Evolutionary conservation across 2,797 vertebrate species (phyloP), one percentile per base, ranked within the genome.

Genomic region (Liasis olivaceus): DNA sequence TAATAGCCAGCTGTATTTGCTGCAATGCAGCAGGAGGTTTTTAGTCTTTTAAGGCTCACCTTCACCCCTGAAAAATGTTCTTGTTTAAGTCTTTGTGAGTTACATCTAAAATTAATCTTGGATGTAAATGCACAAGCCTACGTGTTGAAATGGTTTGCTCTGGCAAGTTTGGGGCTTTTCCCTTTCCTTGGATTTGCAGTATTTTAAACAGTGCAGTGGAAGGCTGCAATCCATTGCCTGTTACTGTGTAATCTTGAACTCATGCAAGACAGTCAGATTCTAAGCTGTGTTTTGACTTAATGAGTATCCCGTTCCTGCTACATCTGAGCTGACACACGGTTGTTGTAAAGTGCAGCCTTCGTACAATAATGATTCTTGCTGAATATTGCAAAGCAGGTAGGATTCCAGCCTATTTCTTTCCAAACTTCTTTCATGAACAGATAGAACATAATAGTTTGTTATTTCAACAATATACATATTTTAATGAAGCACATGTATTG

Each of bases 251-350:
- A 93, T 90, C 91, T 85, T 89, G 87, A 84, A 92, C 26, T 92
- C 58, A 87, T 81, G 66, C 87, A 93, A 93, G 58, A 63, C 84
- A 58, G 89, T 72, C 85, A 56, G 89, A 88, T 93, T 66, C 60
- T 85, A 95, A 96, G 96, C 96, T 96, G 95, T 94, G 95, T 93
- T 95, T 96, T 91, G 88, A 93, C 94, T 95, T 93, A 92, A 95
- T 90, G 89, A 95, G 95, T 93, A 94, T 90, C 95, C 95, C 31
- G 62, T 95, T 97, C 96, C 95, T 95, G 36, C 93, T 92, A 93
- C 95, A 95, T 94, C 95, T 96, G 95, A 95, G 95, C 95, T 96
- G 95, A 95, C 95, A 95, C 94, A 89, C n/a, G 90, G 94, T 92
- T 60, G 90, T 95, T 58, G 42, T 86, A 93, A 87, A 95, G 91